Evolutionary conservation across 2,113 vertebrate species (phyloP), one percentile per base, ranked within the genome.

Genomic region (Petrocephalus microphthalmus): DNA sequence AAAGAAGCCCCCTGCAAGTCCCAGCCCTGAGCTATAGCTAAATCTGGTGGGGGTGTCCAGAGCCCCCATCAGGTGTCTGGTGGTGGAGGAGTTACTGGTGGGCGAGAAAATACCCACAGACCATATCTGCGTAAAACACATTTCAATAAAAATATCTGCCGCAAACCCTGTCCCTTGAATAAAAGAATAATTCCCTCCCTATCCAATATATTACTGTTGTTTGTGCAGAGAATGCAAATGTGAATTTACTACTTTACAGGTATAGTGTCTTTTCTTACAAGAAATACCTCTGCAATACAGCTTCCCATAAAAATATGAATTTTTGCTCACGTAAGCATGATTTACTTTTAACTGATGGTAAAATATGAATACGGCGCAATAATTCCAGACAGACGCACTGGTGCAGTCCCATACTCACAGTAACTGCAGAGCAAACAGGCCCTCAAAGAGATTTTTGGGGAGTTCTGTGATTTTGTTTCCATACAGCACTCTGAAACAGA

Each of bases 401-500:
- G 60, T 67, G 60, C 10, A 60, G 42, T 29, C 37, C 53, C 42
- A 91, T 95, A 97, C 98, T 99, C 94, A 99, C 98, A 99, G 93
- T 56, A 99, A 93, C 91, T 99, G 98, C 87, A 99, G 94, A 90
- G 98, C 97, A 93, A 99, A 98, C 0, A 99, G 95, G 91, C 98
- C 98, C 93, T 99, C 98, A 90, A 99, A 98, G 1, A 99, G 94
- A 53, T 96, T 96, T 94, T 99, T 99, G 64, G 98, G 97, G 91
- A 99, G 97, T 94, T 99, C 98, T 3, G 97, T 99, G 91, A 99
- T 99, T 96, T 99, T 99, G 94, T 99, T 99, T 89, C 98, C 98
- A 90, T 99, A 99, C 19, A 99, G 95, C 49, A 99, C 98, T 74
- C 98, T 99, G 93, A 92, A 85, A 89, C 91, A 87, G 10, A 67